Conservation (phyloP, 2,797 vertebrate genomes). For the Rhinoraja longicauda region DNA sequence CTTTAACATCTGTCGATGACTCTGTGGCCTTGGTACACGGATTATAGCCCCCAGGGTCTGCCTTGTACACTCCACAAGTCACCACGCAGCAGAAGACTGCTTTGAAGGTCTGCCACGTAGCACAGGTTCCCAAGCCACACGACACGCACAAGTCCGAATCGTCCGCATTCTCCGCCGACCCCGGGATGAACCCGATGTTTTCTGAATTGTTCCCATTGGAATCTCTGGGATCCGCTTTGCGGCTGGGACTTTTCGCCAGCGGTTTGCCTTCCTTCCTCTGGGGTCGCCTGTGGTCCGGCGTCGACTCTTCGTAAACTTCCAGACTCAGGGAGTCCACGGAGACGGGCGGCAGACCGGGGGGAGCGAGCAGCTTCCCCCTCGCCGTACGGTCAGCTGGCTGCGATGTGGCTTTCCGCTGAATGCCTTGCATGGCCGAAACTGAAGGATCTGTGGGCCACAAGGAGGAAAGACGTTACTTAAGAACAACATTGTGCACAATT, state of each 20-base stretch:
- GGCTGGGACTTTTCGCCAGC: background rate
- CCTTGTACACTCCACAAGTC: constrained; percentile 80
- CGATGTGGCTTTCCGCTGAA: background rate
- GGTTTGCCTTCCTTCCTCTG: constrained; percentile 43
- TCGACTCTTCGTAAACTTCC: constrained; percentile 55
- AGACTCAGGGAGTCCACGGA: constrained; percentile 47
- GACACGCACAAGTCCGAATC: constrained; percentile 64
- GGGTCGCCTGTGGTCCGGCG: constrained; percentile 44
- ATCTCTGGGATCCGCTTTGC: constrained; percentile 61
- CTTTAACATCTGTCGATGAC: constrained; percentile 65
- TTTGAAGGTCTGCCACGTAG: constrained; percentile 72
- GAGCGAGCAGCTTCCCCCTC: too few relatives aligned
- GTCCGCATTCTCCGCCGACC: constrained; percentile 65
- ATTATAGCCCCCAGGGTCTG: constrained; percentile 60
- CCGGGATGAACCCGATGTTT: constrained; percentile 81
- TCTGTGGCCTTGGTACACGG: constrained; percentile 66
- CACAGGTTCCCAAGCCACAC: constrained; percentile 63
- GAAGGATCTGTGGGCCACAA: background rate
- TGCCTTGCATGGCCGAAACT: background rate
- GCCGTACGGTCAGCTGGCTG: too few relatives aligned
- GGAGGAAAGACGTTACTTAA: background rate
- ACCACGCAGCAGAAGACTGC: constrained; percentile 82
- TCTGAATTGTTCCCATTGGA: constrained; percentile 66
- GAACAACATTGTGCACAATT: background rate
- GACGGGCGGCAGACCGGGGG: background rate